phyloP scores from a whole-genome alignment of 2,113 vertebrate genomes.

The Fukomys damarensis region DNA sequence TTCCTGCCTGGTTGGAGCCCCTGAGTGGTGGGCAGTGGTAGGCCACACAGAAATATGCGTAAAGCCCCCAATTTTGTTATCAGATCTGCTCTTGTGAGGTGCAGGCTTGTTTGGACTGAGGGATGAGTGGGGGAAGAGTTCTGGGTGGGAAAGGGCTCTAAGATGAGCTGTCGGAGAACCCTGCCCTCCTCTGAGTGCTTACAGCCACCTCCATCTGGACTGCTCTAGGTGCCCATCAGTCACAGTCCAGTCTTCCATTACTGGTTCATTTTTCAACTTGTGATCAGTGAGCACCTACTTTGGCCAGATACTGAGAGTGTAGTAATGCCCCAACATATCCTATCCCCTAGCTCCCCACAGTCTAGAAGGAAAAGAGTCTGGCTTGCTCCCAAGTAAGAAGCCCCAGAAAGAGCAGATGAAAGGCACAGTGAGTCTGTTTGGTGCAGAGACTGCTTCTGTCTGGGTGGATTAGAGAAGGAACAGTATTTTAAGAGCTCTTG shows the following conservation, averaged over 20 bases:
- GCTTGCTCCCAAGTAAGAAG: neutral
- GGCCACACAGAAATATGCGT: neutral
- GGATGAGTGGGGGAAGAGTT: neutral
- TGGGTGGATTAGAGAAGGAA: neutral
- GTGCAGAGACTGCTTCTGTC: neutral
- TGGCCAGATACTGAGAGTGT: neutral
- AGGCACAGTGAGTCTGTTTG: neutral
- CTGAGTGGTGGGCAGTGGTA: neutral
- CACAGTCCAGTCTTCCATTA: neutral
- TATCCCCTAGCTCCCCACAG: neutral
- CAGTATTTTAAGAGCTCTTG: neutral
- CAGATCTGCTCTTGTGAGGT: neutral
- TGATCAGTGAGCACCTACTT: neutral
- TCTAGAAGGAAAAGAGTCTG: slow-evolving; percentile 4
- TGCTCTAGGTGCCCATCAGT: neutral
- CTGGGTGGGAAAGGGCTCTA: neutral
- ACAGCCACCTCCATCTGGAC: neutral
- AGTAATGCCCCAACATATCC: neutral
- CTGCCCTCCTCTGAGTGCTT: neutral
- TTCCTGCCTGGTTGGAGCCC: neutral
- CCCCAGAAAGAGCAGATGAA: neutral
- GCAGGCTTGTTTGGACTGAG: neutral
- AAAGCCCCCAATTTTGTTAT: neutral
- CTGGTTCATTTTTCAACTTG: neutral
- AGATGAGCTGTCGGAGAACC: neutral